Evolutionary conservation across 2,797 vertebrate species (phyloP), one percentile per base, ranked within the genome.

Genomic region (Acanthurus lineatus): DNA sequence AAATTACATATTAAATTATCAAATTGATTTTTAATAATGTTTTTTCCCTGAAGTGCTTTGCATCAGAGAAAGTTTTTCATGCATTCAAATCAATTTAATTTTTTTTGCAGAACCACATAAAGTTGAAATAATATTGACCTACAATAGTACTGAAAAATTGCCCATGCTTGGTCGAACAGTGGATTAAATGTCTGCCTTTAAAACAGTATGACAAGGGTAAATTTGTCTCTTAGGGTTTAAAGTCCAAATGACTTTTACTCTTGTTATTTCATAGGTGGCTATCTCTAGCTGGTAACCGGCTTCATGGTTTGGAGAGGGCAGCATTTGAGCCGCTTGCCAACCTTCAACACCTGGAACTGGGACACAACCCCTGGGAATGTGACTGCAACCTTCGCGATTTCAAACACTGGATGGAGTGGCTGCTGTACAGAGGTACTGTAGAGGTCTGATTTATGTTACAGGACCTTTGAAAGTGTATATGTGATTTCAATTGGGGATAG

Each of bases 321-420:
- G 97, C 97, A 4, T 99, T 99, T 9, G 98, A 99, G 89, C 98
- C 98, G 0, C 94, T 99, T 1, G 94, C 93, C 57, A 96, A 96
- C 89, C 94, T 99, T 59, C 97, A 97, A 93, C 96, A 96, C 20
- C 95, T 99, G 84, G 97, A 97, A 89, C 94, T 99, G 9, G 97
- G 97, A 70, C 97, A 97, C 44, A 99, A 99, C 88, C 98, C 98
- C 60, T 99, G 98, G 98, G 98, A 99, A 83, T 99, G 98, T 0
- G 98, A 99, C 93, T 99, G 98, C 93, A 98, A 97, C 93, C 96
- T 99, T 42, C 96, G 98, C 0, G 98, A 98, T 82, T 99, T 99
- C 94, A 99, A 99, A 88, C 97, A 99, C 92, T 99, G 98, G 98
- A 97, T 99, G 95, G 98, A 99, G 86, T 99, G 98, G 98, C 97